Evolutionary conservation across 2,797 vertebrate genomes (phyloP).

Genomic region (Sparidentex hasta): DNA sequence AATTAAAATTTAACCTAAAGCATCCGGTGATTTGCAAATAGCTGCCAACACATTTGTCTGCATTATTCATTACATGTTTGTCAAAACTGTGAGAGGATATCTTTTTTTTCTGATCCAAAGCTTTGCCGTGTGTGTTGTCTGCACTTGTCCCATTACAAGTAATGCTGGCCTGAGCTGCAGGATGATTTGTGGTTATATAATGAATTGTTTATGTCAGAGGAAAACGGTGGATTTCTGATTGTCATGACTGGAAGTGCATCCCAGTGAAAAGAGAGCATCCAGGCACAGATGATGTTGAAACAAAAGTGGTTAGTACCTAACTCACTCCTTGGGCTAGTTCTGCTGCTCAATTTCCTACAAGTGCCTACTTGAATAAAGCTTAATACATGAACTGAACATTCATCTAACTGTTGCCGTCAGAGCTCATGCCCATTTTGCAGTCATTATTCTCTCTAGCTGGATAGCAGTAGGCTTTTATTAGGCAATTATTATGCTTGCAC

Average conservation of each 20-base stretch:
- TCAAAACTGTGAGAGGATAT: background rate
- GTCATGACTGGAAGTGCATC: slow-evolving; percentile 29
- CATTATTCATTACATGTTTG: background rate
- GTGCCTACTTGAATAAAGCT: slow-evolving; percentile 27
- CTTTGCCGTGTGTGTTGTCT: slow-evolving; percentile 3
- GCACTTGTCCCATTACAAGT: slow-evolving; percentile 3
- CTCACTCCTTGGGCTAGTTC: slow-evolving; percentile 8
- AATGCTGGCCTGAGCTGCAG: slow-evolving; percentile 26
- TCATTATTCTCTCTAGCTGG: slow-evolving; percentile 25
- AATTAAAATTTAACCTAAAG: slow-evolving; percentile 28
- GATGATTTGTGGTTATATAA: slow-evolving; percentile 46
- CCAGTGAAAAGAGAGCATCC: slow-evolving; percentile 19
- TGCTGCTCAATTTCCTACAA: slow-evolving; percentile 27
- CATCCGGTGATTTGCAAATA: slow-evolving; percentile 4
- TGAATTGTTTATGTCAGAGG: slow-evolving; percentile 37
- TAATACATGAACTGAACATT: slow-evolving; percentile 29
- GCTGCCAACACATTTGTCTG: background rate
- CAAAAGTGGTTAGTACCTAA: background rate
- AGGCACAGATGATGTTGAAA: slow-evolving; percentile 18
- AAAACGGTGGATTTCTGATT: slow-evolving; percentile 31
- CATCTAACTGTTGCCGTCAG: slow-evolving; percentile 31
- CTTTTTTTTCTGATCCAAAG: background rate
- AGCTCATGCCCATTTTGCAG: slow-evolving; percentile 20
- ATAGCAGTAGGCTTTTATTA: slow-evolving; percentile 30
- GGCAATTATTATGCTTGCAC: slow-evolving; percentile 28